Conservation (phyloP, 2,797 vertebrate species). For the Chromobotia macracanthus region DNA sequence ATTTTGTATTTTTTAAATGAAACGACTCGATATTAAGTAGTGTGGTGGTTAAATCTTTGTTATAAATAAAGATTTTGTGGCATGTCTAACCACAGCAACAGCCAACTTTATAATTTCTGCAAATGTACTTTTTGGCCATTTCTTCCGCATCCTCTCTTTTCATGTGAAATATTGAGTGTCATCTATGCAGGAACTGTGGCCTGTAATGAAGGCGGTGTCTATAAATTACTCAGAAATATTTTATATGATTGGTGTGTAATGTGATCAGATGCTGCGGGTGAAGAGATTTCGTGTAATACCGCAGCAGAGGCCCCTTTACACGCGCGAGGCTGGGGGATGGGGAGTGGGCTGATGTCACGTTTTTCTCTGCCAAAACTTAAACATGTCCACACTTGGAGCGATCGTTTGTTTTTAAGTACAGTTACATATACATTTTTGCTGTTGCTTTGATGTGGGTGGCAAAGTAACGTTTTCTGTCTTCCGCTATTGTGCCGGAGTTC, state of each 20-base stretch:
- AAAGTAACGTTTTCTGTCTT: not conserved
- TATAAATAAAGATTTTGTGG: not conserved
- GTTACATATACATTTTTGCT: not conserved
- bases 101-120: not conserved
- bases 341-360: slow-evolving; percentile 4
- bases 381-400: not conserved
- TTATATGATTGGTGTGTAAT: not conserved
- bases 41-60: too few species aligned
- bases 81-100: too few species aligned
- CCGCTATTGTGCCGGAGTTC: slow-evolving; percentile 2
- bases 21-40: too few species aligned
- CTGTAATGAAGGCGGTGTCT: not conserved
- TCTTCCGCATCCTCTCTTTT: not conserved
- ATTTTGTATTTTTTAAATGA: too few species aligned
- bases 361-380: not conserved
- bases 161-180: not conserved
- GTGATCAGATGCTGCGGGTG: not conserved
- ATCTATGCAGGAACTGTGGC: not conserved
- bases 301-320: slow-evolving; percentile 36
- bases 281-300: slow-evolving; percentile 47
- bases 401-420: too few species aligned
- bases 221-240: too few species aligned
- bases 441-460: not conserved
- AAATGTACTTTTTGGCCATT: not conserved
- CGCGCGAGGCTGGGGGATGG: slow-evolving; percentile 37